phyloP scores from a whole-genome alignment of 2,797 vertebrate species.

The Sarcoramphus papa region DNA sequence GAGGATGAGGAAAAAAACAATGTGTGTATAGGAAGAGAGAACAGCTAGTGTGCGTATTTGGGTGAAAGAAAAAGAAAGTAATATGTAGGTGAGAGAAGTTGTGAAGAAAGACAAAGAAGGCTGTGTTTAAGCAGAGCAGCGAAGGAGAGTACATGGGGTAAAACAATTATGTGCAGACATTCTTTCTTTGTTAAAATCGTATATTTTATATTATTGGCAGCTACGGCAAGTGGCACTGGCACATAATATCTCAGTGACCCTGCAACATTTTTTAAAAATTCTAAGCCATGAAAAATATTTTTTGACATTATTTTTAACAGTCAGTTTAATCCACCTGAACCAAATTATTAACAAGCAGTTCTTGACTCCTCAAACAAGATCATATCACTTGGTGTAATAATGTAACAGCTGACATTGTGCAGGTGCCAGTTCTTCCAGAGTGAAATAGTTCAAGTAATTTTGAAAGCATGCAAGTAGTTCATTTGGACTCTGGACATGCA shows the following conservation, averaged over 20 bases:
- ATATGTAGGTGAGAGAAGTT: neutral
- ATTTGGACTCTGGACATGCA: neutral
- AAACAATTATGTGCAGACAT: neutral
- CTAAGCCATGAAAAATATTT: neutral
- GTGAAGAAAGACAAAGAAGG: neutral
- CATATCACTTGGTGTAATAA: neutral
- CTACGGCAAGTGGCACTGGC: neutral
- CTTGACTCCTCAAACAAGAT: neutral
- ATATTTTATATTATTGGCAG: neutral
- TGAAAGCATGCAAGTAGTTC: neutral
- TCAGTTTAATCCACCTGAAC: neutral
- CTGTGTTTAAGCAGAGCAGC: neutral
- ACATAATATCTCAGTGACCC: neutral
- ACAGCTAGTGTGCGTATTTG: neutral
- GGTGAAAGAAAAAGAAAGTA: neutral
- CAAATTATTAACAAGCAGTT: neutral
- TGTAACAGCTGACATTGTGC: neutral
- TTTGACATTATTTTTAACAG: neutral
- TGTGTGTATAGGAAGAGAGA: accelerated
- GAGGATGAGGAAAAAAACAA: neutral
- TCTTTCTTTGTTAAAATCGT: neutral
- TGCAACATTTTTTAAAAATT: neutral
- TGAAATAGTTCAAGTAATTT: neutral
- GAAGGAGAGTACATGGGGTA: neutral
- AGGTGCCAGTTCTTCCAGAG: neutral